These are phyloP conservation scores for Drosophila multiciliata DNA, from an alignment of 2,888 invertebrate species.

Conservation along the genomic window DNA sequence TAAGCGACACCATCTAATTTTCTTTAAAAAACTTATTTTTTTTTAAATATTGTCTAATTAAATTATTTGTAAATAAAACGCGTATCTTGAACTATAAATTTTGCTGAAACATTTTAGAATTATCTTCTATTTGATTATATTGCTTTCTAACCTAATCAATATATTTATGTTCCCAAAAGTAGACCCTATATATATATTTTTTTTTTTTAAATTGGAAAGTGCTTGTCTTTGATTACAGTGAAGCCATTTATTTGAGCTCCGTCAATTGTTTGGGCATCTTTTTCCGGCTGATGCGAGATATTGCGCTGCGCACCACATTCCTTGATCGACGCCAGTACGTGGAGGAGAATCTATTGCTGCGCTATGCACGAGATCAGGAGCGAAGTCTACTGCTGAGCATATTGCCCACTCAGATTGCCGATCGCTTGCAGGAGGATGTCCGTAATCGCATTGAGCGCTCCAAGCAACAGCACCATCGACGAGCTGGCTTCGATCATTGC, in stretches of 20 bases:
- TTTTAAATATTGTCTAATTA: neutral
- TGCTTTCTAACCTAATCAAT: neutral
- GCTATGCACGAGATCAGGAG: conserved; percentile 95
- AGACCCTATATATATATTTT: neutral
- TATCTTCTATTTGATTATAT: neutral
- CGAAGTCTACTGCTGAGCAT: conserved; percentile 94
- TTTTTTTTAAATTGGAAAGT: too few species aligned
- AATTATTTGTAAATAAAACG: neutral
- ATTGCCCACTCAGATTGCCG: conserved; percentile 93
- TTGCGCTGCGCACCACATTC: conserved; percentile 94
- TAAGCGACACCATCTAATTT: neutral
- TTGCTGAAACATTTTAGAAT: neutral
- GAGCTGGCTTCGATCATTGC: conserved; percentile 37
- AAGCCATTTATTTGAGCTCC: conserved; percentile 86
- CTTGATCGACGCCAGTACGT: conserved; percentile 94
- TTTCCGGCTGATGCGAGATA: conserved; percentile 94
- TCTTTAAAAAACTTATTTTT: neutral
- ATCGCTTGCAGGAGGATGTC: conserved; percentile 87
- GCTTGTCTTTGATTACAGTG: conserved; percentile 78
- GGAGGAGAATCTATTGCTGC: conserved; percentile 92
- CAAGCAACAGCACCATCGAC: conserved; percentile 82
- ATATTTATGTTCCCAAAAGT: neutral
- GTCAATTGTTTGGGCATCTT: conserved; percentile 94
- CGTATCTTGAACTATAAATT: neutral
- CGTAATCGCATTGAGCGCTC: conserved; percentile 87